phyloP scores from a whole-genome alignment of 2,888 invertebrate genomes.

The Himalopsyche kuldschensis region DNA sequence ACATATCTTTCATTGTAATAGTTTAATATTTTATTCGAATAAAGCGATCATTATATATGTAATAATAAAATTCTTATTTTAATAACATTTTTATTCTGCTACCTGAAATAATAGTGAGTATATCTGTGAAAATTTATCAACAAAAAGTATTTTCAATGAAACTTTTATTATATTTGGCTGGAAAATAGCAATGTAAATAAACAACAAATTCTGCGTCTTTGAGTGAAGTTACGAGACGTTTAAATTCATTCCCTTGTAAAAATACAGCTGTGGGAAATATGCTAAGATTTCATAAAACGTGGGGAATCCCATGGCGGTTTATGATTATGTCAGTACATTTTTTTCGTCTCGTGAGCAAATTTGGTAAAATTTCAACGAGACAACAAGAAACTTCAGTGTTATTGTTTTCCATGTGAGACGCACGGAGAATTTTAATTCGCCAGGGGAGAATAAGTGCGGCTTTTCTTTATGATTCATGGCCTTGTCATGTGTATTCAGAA shows the following conservation, averaged over 20 bases:
- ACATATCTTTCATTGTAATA: too few species aligned
- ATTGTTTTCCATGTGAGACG: constrained; percentile 30
- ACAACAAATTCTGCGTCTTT: too few species aligned
- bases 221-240: background rate
- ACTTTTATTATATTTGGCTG: too few species aligned
- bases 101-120: too few species aligned
- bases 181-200: too few species aligned
- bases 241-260: background rate
- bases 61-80: too few species aligned
- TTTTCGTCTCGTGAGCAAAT: constrained; percentile 1
- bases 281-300: background rate
- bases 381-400: constrained; percentile 21
- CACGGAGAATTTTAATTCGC: constrained; percentile 29
- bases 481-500: too few species aligned
- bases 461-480: background rate
- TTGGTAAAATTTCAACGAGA: background rate
- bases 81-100: too few species aligned
- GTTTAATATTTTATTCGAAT: too few species aligned
- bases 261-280: background rate
- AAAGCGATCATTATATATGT: too few species aligned
- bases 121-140: too few species aligned
- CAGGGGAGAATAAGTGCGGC: background rate
- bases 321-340: constrained; percentile 24
- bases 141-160: too few species aligned
- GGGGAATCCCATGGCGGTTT: constrained; percentile 8